A percentile compares a stretch with the other conserved stretches of the same genome.
Evolutionary conservation across 2,888 invertebrate genomes (phyloP).

Genomic region (Drosophila paranaensis): DNA sequence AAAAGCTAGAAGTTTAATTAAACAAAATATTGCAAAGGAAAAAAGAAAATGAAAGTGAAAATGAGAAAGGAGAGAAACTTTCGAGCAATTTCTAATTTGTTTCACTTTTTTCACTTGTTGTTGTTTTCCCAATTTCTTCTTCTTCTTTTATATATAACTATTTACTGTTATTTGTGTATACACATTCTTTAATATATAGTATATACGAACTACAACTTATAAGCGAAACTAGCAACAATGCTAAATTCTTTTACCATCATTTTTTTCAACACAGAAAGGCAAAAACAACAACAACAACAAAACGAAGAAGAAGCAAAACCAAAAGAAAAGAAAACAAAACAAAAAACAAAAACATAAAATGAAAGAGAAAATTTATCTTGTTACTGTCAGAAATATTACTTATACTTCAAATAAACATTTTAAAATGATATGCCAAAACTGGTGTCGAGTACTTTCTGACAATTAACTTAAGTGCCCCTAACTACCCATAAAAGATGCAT

Average conservation of each 20-base stretch:
- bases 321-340: conserved; percentile 15
- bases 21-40: conserved; percentile 1
- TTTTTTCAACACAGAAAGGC: conserved; percentile 27
- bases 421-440: conserved; percentile 52
- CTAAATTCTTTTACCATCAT: conserved; percentile 52
- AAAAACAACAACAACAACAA: conserved; percentile 5
- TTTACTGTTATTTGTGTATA: conserved; percentile 61
- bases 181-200: conserved; percentile 24
- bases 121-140: conserved; percentile 1
- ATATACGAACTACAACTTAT: conserved; percentile 25
- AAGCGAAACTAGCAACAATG: conserved; percentile 25
- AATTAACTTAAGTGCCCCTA: conserved; percentile 17
- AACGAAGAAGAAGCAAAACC: conserved; percentile 3
- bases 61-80: conserved; percentile 14
- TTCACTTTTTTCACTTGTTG: conserved; percentile 25
- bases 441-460: conserved; percentile 17
- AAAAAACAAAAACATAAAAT: conserved; percentile 11
- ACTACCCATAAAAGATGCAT: conserved; percentile 16
- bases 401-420: conserved; percentile 79
- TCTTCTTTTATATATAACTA: conserved; percentile 32
- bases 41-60: too few species aligned
- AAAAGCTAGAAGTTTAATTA: conserved; percentile 23
- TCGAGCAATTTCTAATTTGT: conserved; percentile 25
- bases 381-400: conserved; percentile 80
- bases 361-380: conserved; percentile 72